Percentiles rank a stretch among this genome's conserved stretches.
Conservation (phyloP, 2,888 invertebrate genomes). For the Pyralis farinalis region DNA sequence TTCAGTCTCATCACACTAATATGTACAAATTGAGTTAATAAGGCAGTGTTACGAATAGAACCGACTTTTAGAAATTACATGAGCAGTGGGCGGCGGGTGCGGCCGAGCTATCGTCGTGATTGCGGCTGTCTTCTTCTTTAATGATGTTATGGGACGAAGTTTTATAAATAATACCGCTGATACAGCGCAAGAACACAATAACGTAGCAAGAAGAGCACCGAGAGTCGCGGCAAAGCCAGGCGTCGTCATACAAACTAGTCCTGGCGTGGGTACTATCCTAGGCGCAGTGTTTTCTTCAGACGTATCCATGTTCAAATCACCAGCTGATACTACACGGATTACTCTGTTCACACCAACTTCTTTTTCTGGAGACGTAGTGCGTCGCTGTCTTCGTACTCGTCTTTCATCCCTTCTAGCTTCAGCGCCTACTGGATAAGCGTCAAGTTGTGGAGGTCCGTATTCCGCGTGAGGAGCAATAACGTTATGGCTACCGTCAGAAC, state of each 20-base stretch:
- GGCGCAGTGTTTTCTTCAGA: constrained; percentile 84
- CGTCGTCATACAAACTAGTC: constrained; percentile 95
- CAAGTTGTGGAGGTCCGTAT: constrained; percentile 86
- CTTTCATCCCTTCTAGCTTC: constrained; percentile 88
- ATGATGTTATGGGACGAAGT: constrained; percentile 84
- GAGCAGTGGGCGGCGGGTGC: constrained; percentile 64
- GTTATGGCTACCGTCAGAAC: constrained; percentile 83
- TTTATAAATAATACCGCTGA: constrained; percentile 93
- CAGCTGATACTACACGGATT: constrained; percentile 94
- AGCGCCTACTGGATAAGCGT: constrained; percentile 78
- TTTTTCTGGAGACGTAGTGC: constrained; percentile 84
- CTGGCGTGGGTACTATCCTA: constrained; percentile 84
- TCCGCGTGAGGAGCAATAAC: constrained; percentile 81
- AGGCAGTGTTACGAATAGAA: constrained; percentile 83
- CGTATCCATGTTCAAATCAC: constrained; percentile 90
- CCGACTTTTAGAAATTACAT: constrained; percentile 81
- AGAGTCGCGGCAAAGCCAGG: constrained; percentile 95
- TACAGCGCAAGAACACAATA: constrained; percentile 91
- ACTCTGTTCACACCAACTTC: constrained; percentile 94
- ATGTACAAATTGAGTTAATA: constrained; percentile 73
- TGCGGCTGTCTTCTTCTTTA: constrained; percentile 78
- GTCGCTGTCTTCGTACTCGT: constrained; percentile 84
- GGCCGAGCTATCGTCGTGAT: constrained; percentile 69
- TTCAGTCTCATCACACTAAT: constrained; percentile 80
- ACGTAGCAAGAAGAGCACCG: constrained; percentile 89